Conservation (phyloP, 2,113 vertebrate species). For the Marmota monax region DNA sequence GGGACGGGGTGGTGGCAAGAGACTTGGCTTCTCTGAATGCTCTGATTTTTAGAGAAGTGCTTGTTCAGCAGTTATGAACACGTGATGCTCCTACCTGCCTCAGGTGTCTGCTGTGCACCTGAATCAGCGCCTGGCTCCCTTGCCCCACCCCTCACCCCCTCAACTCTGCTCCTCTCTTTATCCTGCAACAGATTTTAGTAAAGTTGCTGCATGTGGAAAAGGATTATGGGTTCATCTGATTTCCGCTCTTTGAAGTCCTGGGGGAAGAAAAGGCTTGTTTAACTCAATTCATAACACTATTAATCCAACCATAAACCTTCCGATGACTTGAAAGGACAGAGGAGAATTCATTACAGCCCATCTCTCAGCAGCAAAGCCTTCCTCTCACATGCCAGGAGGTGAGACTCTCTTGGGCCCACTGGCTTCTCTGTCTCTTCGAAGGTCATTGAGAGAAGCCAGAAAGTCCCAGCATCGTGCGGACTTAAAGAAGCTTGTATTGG, state of each 20-base stretch:
- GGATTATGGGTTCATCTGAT: conserved; percentile 76
- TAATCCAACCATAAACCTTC: conserved; percentile 78
- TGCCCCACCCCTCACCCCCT: not conserved
- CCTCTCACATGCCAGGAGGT: conserved; percentile 6
- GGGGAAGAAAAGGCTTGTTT: conserved; percentile 82
- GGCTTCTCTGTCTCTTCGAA: not conserved
- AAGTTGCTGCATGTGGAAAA: conserved; percentile 80
- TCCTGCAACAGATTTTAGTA: conserved; percentile 78
- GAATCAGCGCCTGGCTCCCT: not conserved
- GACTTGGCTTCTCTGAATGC: not conserved
- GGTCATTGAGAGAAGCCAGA: not conserved
- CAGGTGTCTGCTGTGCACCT: not conserved
- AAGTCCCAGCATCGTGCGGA: not conserved
- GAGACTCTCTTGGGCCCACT: not conserved
- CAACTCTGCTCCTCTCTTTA: conserved; percentile 8
- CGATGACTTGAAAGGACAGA: conserved; percentile 58
- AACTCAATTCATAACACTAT: conserved; percentile 79
- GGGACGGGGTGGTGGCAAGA: not conserved
- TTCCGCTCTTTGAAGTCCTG: conserved; percentile 76
- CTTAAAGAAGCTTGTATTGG: rapidly evolving
- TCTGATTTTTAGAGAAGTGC: not conserved
- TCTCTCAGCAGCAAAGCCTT: not conserved
- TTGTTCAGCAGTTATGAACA: not conserved
- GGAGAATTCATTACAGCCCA: conserved; percentile 59
- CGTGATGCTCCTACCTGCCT: not conserved